Evolutionary conservation across 2,797 vertebrate genomes (phyloP), one percentile per base, ranked within the genome.

Genomic region (Myiotriccus ornatus): DNA sequence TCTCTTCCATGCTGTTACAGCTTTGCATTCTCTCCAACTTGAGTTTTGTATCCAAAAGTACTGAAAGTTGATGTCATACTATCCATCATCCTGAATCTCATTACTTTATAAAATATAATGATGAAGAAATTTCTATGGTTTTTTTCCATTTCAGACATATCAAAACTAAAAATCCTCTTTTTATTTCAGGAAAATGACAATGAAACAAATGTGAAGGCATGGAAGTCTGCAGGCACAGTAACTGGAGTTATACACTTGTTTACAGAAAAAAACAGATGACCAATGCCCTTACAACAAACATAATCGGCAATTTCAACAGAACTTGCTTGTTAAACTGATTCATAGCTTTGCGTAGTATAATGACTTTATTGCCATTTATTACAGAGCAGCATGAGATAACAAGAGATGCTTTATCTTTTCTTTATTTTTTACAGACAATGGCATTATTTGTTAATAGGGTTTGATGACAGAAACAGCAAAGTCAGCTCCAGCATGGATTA

Each of bases 401-500:
- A 95, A 95, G 53, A 80, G 84, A 62, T 27, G 79, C 50, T 93
- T 93, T 95, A 83, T 93, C 80, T 91, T 89, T 84, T 74, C 18
- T 84, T 68, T 92, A 25, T 77, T 83, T 93, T 89, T 89, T 92
- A 81, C 57, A 87, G 30, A 96, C 84, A 96, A 89, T 84, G 32
- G 35, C 41, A 84, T 91, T 89, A 86, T 91, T 96, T 90, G 87
- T 92, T 93, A 79, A 69, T 76, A 81, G 73, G 15, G 20, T 80
- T 93, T 92, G 82, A 91, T 92, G 92, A 73, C 1, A 95, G 82
- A 94, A 92, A 88, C 62, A 84, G 84, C 84, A 71, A 87, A 95
- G 73, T 95, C 95, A 97, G 92, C 94, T 78, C 84, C 68, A 89
- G 75, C 79, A 46, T 71, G 71, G 87, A 94, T 95, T 95, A 91